These are phyloP conservation scores for Stratiomys singularior DNA, from an alignment of 2,888 invertebrate species.

Conservation along the genomic window DNA sequence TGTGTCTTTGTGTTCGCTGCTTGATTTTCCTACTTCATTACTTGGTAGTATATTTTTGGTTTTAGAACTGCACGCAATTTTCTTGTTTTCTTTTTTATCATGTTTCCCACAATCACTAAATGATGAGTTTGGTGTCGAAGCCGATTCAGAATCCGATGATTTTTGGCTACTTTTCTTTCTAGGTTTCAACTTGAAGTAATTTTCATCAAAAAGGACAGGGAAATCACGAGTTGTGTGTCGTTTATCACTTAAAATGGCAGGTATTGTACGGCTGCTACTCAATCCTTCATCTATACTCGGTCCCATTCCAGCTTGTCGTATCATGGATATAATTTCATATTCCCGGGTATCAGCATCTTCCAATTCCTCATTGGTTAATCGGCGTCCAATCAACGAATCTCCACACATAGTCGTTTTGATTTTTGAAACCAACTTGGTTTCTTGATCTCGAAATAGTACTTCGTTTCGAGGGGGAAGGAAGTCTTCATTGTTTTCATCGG, in stretches of 20 bases:
- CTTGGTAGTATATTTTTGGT: too few species aligned
- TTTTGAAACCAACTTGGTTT: neutral
- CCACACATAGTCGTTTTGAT: neutral
- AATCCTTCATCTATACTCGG: slow-evolving; percentile 31
- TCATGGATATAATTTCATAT: slow-evolving; percentile 24
- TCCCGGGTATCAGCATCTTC: neutral
- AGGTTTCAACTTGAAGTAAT: slow-evolving; percentile 31
- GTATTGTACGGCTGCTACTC: slow-evolving; percentile 16
- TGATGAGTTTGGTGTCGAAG: neutral
- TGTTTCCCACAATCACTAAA: too few species aligned
- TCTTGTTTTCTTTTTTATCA: too few species aligned
- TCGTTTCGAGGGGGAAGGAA: neutral
- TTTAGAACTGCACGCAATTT: too few species aligned
- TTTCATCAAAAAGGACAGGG: slow-evolving; percentile 24
- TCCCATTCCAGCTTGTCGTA: slow-evolving; percentile 29
- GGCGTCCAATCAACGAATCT: slow-evolving; percentile 10
- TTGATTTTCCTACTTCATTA: too few species aligned
- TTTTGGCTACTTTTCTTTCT: neutral
- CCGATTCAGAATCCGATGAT: neutral
- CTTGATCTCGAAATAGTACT: neutral
- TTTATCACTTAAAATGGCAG: neutral
- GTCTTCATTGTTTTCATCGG: neutral
- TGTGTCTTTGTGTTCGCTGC: too few species aligned
- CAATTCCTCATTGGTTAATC: neutral
- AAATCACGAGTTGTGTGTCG: neutral